Base-by-base conservation (phyloP, 2,888 invertebrate genomes). In the Ichneumoninae sp. region DNA sequence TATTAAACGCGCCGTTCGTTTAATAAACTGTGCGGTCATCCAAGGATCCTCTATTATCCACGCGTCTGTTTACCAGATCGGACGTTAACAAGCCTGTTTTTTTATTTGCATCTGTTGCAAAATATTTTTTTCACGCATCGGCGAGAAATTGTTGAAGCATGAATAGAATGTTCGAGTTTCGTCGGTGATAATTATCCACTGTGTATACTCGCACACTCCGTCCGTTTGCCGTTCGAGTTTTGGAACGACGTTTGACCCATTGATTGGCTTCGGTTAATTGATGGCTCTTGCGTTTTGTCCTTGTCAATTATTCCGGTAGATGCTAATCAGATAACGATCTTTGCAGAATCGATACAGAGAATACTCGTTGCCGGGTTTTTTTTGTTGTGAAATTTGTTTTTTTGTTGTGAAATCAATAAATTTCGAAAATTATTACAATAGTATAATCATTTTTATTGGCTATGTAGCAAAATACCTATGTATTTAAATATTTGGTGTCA, bases 401-500 rank as follows among this genome's bases (percentile, higher is more conserved):
- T 47, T 4, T 13, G 16, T 47, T 16, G 13, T 1, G 0, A 47
- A 47, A 47, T 4, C 44, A 47, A 47, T 47, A 4, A 47, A 16
- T 47, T 47, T 16, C 16, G 44, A 47, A 47, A 3, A 16, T 16
- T 16, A 16, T 76, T 75, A 85, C 75, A 79, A 75, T 70, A 69
- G 79, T 85, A 90, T 91, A 90, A 57, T 57, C 89, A 89, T 90
- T 91, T 92, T 92, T 91, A 92, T 91, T 91, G 91, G 91, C 92
- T 93, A 93, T 90, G 92, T 93, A 93, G 92, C 92, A 93, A 92
- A 93, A 92, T 92, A 92, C 91, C 90, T 92, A 92, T 91, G 88
- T 88, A 92, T 90, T 93, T 93, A 92, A 93, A 93, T 93, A 93
- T 93, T 93, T 93, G 93, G 93, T 90, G 90, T 92, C 90, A 90